Base-by-base conservation (phyloP, 2,113 vertebrate species). In the Kryptolebias marmoratus region DNA sequence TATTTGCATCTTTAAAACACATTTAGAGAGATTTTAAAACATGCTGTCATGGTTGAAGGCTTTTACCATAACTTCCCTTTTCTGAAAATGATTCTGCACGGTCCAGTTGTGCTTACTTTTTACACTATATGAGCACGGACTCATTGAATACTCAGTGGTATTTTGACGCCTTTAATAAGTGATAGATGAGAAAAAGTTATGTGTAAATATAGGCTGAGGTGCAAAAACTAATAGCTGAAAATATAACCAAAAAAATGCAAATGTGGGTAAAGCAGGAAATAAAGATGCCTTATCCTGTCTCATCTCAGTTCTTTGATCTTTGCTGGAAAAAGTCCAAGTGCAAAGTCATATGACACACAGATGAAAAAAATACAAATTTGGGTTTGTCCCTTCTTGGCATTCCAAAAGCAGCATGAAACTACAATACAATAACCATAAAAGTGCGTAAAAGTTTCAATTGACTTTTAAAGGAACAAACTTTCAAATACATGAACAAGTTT, bases 211-310 rank as follows among this genome's bases (percentile, higher is more conserved):
- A 52, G 39, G 4, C 13, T 44, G 54, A 15, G 55, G 14, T 39
- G 49, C 18, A 30, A 42, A 13, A 64, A 6, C 39, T 36, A 36
- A 44, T 3, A 15, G 16, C 28, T 66, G 8, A 30, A 71, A 32
- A n/a, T 50, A 14, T 45, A n/a, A 59, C 18, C 30, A 15, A 5
- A 61, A 49, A 77, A 30, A 45, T 47, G 42, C 58, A 55, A 53
- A 71, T 53, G 49, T 57, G 15, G 16, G 14, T 22, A n/a, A 73
- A 54, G 31, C 39, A 75, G 62, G 65, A 79, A 77, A 75, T 58
- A 4, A 63, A 48, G 55, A 74, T 2, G 7, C 7, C 16, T 68
- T 49, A 9, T 69, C 2, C 52, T 31, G 4, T 61, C 45, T 68
- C 28, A n/a, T 72, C 32, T 64, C 9, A 7, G 7, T 57, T 63